Base-by-base conservation (phyloP, 2,797 vertebrate species). In the Tapera naevia region DNA sequence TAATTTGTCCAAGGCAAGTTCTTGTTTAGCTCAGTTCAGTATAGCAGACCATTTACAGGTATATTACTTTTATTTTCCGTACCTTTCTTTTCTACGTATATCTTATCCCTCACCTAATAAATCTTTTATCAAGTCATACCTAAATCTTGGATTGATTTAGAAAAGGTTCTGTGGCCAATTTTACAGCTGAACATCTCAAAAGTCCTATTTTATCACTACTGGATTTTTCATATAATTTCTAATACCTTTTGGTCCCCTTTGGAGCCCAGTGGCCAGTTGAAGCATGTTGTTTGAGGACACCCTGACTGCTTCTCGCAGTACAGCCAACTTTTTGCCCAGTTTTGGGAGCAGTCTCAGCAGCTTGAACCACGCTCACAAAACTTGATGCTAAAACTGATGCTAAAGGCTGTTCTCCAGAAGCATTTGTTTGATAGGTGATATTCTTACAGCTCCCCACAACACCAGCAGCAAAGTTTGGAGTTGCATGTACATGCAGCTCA, bases 21-120 rank as follows among this genome's bases (percentile, higher is more conserved):
- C 62, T 92, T 94, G 51, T 70, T 94, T 94, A 91, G 41, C 81
- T 96, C 81, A 79, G 35, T 21, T 91, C 61, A 73, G 56, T 22
- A 66, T 25, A 88, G 51, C 60, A 85, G 43, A 91, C 43, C 79
- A 58, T 88, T 96, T 94, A 73, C 88, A 96, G 85, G 82, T 96
- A 94, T 88, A 93, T 93, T 82, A 88, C 84, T 91, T 95, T 91
- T 88, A 93, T 96, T 95, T 95, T 94, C 93, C 62, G 41, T 95
- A 67, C 57, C 33, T 92, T 93, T 86, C n/a, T 80, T 93, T 89
- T 85, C 46, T 91, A 67, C 64, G 25, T 95, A 88, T 94, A 96
- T 95, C 79, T 96, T 94, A 94, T 90, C 53, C 51, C 75, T 89
- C 93, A 96, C 96, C 93, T 91, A 95, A 96, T 97, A 97, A 97